Evolutionary conservation across 2,888 invertebrate species (phyloP), one percentile per base, ranked within the genome.

Genomic region (Subacronicta megacephala): DNA sequence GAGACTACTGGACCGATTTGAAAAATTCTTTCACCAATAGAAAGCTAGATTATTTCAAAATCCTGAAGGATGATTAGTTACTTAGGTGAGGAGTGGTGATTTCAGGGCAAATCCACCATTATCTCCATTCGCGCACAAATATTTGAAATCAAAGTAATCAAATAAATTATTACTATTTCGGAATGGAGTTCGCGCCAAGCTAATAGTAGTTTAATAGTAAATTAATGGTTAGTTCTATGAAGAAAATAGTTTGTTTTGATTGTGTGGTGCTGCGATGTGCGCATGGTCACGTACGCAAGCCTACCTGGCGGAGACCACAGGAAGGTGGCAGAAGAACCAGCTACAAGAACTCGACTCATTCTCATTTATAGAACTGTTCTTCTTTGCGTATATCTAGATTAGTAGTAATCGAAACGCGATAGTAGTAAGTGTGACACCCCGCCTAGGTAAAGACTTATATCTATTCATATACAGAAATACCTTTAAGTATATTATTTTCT

Each of bases 221-320:
- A 77, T 77, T 80, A 85, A 89, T 85, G 26, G 65, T 5, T 70
- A 73, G 62, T 73, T 72, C 73, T 67, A 81, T 86, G 78, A 82
- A 82, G 63, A 62, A 83, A 88, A 89, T 89, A 67, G 81, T 83
- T 88, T 90, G 88, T 90, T 90, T 83, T 85, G 83, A 83, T 84
- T 75, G 64, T 56, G 49, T 23, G 59, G 43, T 64, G 44, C 46
- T 18, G 10, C 37, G 60, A 71, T 81, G 81, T 85, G 85, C 55
- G 47, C 13, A 52, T 4, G 57, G 87, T 88, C 88, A 88, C 87
- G 87, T 88, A 87, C 77, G 77, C 85, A 37, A 31, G 20, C 17
- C 7, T 16, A 38, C 20, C 35, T 16, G 18, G 7, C 10, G 15
- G 3, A 36, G 6, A 18, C 5, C 0, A 41, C 38, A 58, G 47